Percentiles rank a stretch among this genome's conserved stretches.
These are phyloP conservation scores for Sialis fuliginosa DNA, from an alignment of 2,888 invertebrate species.

Conservation along the genomic window DNA sequence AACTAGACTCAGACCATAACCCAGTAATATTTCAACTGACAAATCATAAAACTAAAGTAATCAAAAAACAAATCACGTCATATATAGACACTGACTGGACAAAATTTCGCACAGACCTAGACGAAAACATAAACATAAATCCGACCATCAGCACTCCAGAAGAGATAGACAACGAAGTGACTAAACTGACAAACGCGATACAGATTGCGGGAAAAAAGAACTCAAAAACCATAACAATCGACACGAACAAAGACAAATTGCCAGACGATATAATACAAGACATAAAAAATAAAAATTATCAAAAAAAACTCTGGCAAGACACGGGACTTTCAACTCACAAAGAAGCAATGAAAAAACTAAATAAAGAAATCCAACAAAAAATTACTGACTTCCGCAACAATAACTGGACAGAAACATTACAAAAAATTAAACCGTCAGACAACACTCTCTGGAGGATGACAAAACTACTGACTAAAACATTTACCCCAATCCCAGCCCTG, in stretches of 20 bases:
- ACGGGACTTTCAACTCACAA: background rate
- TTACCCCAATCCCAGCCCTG: no score
- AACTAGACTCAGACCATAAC: background rate
- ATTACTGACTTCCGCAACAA: slow-evolving; percentile 1
- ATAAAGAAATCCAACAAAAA: no score
- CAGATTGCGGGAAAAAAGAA: background rate
- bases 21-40: background rate
- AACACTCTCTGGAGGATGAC: slow-evolving; percentile 9
- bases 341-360: background rate
- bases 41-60: background rate
- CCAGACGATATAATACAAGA: background rate
- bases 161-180: background rate
- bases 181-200: background rate
- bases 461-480: slow-evolving; percentile 4
- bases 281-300: background rate
- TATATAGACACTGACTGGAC: slow-evolving; percentile 7
- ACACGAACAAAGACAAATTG: background rate
- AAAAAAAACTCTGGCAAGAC: background rate
- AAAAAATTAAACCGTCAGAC: slow-evolving; percentile 5
- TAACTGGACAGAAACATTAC: slow-evolving; percentile 1
- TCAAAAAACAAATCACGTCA: background rate
- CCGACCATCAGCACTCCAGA: slow-evolving; percentile 1
- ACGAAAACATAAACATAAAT: slow-evolving; percentile 5
- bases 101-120: slow-evolving; percentile 3
- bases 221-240: background rate